These are phyloP conservation scores for Leptinotarsa haldemani DNA, from an alignment of 2,888 invertebrate species.

Conservation along the genomic window DNA sequence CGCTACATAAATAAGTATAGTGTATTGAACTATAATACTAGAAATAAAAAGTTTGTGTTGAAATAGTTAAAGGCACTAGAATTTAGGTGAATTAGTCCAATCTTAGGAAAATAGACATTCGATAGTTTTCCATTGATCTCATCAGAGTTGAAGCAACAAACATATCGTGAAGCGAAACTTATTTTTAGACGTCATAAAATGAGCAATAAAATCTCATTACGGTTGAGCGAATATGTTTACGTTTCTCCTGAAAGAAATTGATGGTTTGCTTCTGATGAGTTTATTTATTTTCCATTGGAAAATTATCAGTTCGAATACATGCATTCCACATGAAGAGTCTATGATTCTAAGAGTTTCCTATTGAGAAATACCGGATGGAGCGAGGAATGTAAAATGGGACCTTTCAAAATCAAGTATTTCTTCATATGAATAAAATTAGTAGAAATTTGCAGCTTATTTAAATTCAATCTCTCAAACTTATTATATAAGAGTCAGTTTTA, in stretches of 20 bases:
- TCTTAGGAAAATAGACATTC: neutral
- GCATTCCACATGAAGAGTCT: neutral
- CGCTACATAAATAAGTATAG: no score
- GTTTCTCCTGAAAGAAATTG: constrained; percentile 2
- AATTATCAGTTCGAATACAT: neutral
- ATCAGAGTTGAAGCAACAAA: neutral
- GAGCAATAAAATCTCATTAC: neutral
- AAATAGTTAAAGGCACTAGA: neutral
- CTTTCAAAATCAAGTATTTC: no score
- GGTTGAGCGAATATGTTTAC: constrained; percentile 7
- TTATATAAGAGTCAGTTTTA: no score
- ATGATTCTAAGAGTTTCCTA: neutral
- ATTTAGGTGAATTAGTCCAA: no score
- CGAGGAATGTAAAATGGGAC: no score
- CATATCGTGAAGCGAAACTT: neutral
- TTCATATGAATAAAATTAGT: no score
- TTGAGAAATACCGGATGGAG: neutral
- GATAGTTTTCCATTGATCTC: neutral
- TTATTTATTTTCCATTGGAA: constrained; percentile 2
- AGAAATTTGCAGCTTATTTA: no score
- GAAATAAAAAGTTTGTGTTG: neutral
- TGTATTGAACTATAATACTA: no score
- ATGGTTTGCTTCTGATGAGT: neutral
- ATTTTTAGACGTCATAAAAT: constrained; percentile 11
- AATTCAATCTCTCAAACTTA: no score